Conservation (phyloP, 2,113 vertebrate species). For the Cynoglossus semilaevis region DNA sequence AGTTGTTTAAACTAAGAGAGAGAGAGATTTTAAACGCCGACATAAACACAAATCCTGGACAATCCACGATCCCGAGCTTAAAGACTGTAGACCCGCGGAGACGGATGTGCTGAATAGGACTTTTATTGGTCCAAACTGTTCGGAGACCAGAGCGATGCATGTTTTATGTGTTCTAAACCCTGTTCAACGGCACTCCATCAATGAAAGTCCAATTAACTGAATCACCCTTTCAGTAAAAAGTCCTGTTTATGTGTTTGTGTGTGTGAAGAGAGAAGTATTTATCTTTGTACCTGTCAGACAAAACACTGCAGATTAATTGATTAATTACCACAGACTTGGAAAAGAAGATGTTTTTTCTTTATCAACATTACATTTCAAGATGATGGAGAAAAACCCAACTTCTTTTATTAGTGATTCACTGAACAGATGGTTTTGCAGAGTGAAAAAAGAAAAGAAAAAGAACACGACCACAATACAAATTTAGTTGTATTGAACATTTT, state of each 20-base stretch:
- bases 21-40: too few species aligned
- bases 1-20: too few species aligned
- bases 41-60: too few species aligned
- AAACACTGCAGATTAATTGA: slow-evolving; percentile 12
- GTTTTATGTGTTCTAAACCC: neutral
- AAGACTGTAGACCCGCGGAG: too few species aligned
- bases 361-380: slow-evolving; percentile 70
- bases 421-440: slow-evolving; percentile 77
- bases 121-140: neutral
- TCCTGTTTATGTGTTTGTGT: slow-evolving; percentile 7
- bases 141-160: neutral
- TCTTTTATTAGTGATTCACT: slow-evolving; percentile 74
- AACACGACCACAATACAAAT: slow-evolving; percentile 84
- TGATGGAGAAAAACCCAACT: slow-evolving; percentile 50
- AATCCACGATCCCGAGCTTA: too few species aligned
- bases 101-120: too few species aligned
- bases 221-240: neutral
- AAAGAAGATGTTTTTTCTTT: slow-evolving; percentile 43
- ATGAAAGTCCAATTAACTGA: slow-evolving; percentile 3
- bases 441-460: slow-evolving; percentile 71
- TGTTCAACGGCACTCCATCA: neutral
- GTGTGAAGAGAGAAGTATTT: slow-evolving; percentile 11
- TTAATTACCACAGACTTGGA: slow-evolving; percentile 33
- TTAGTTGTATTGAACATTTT: slow-evolving; percentile 84
- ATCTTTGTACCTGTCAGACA: slow-evolving; percentile 38